These are phyloP conservation scores for Zygothrica quintamaculata DNA, from an alignment of 2,888 invertebrate genomes.

Conservation along the genomic window DNA sequence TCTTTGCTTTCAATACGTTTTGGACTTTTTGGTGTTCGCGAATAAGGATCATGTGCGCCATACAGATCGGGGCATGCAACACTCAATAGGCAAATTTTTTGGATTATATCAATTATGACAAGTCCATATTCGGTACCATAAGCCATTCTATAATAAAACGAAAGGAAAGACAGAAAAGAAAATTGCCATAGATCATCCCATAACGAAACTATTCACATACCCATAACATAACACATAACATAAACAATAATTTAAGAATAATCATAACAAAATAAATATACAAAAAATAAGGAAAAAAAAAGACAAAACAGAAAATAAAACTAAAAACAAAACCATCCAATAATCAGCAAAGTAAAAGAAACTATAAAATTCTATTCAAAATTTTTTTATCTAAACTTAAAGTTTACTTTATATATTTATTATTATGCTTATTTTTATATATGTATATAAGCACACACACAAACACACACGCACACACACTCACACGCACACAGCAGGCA, in stretches of 20 bases:
- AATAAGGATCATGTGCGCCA: conserved; percentile 94
- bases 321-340: conserved; percentile 10
- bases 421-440: no score
- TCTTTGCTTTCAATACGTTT: conserved; percentile 86
- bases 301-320: not conserved
- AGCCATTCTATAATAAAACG: conserved; percentile 90
- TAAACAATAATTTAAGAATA: conserved; percentile 8
- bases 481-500: conserved; percentile 65
- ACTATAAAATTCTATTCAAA: no score
- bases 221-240: not conserved
- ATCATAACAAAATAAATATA: not conserved
- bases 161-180: conserved; percentile 74
- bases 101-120: conserved; percentile 96
- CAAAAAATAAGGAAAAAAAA: conserved; percentile 19
- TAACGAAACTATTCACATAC: conserved; percentile 55
- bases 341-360: no score
- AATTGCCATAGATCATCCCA: conserved; percentile 58
- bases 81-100: conserved; percentile 94
- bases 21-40: conserved; percentile 91
- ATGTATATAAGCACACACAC: conserved; percentile 42
- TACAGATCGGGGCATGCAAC: conserved; percentile 96
- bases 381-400: no score
- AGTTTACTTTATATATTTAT: conserved; percentile 18
- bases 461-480: conserved; percentile 42
- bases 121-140: conserved; percentile 98